phyloP scores from a whole-genome alignment of 2,797 vertebrate species.

The Heterohyrax brucei region DNA sequence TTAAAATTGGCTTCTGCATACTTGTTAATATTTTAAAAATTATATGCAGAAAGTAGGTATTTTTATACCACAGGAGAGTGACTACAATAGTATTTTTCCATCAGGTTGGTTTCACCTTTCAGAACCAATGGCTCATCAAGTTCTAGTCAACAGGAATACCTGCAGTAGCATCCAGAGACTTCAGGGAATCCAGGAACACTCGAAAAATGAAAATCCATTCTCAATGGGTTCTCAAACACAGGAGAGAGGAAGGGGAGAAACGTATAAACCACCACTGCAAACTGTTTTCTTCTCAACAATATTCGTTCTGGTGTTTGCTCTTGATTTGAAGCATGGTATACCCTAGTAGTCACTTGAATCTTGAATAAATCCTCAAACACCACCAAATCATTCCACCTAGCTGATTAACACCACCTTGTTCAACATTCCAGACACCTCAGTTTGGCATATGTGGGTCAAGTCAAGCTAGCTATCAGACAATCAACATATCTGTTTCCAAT shows the following conservation, averaged over 20 bases:
- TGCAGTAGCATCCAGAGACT: background rate
- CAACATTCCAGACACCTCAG: background rate
- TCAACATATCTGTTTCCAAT: too few species aligned
- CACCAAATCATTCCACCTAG: background rate
- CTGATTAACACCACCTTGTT: background rate
- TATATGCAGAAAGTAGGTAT: background rate
- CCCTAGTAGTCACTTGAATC: background rate
- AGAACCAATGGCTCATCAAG: background rate
- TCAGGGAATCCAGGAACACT: background rate
- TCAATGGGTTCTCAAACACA: background rate
- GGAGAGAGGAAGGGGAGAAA: too few species aligned
- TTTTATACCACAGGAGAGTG: background rate
- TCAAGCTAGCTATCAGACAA: too few species aligned
- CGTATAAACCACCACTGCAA: too few species aligned
- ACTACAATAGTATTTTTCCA: background rate
- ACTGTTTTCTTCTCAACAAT: background rate
- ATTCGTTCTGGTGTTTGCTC: background rate
- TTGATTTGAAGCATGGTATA: background rate
- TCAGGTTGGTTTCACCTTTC: background rate
- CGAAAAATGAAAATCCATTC: background rate
- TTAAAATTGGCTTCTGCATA: background rate
- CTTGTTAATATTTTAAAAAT: background rate
- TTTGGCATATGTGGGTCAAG: too few species aligned
- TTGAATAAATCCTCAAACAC: background rate
- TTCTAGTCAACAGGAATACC: background rate